phyloP scores from a whole-genome alignment of 2,797 vertebrate species.

The Pseudopleuronectes americanus region DNA sequence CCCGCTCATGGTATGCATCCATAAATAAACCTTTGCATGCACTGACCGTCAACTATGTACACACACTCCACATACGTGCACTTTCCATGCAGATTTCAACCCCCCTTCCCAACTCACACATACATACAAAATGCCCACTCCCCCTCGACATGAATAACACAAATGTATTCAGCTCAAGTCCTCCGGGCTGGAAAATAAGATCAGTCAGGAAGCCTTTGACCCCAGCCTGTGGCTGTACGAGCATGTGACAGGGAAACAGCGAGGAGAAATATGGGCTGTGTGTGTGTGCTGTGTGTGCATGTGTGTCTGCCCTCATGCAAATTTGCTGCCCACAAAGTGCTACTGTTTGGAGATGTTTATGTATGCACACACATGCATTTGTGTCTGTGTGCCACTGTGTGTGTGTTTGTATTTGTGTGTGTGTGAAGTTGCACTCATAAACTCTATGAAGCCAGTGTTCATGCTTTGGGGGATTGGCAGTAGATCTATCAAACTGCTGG shows the following conservation, averaged over 20 bases:
- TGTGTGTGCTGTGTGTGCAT: conserved; percentile 17
- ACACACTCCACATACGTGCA: conserved; percentile 1
- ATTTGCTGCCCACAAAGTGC: conserved; percentile 43
- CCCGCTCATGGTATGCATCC: not conserved
- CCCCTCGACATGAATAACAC: conserved; percentile 70
- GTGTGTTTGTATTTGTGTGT: conserved; percentile 37
- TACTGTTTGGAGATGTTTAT: conserved; percentile 60
- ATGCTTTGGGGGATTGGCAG: conserved; percentile 62
- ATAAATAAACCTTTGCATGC: not conserved
- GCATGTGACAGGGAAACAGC: conserved; percentile 69
- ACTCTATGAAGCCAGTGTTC: conserved; percentile 51
- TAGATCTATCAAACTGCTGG: conserved; percentile 58
- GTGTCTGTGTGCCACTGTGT: conserved; percentile 38
- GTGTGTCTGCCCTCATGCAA: conserved; percentile 35
- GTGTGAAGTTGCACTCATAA: conserved; percentile 52
- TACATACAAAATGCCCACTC: conserved; percentile 59
- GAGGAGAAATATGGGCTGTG: conserved; percentile 38
- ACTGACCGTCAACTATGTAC: not conserved
- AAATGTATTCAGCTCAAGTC: conserved; percentile 78
- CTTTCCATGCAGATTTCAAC: conserved; percentile 36
- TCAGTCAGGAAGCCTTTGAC: conserved; percentile 82
- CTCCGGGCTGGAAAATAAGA: conserved; percentile 82
- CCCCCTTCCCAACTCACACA: too few species aligned
- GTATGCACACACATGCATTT: conserved; percentile 60
- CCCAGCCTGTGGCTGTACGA: conserved; percentile 71